Evolutionary conservation across 1,140 invertebrate species (phyloP).

Genomic region (Heliconius nattereri): DNA sequence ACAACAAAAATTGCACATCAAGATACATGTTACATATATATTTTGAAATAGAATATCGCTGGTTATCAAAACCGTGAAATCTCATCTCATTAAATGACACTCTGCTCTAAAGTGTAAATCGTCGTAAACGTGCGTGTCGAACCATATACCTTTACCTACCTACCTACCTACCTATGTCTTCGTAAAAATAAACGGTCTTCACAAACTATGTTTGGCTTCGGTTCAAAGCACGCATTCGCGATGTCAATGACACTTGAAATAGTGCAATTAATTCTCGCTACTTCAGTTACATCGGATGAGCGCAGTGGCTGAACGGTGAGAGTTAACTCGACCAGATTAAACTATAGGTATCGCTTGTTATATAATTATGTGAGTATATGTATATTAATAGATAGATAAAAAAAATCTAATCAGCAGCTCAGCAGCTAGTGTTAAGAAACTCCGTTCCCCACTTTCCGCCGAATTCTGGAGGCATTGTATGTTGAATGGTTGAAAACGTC

Average conservation of each 20-base stretch:
- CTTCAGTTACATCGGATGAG: conserved; percentile 28
- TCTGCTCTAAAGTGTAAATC: background rate
- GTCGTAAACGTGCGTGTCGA: conserved; percentile 22
- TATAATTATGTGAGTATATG: background rate
- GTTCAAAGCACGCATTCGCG: conserved; percentile 49
- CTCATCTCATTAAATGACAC: background rate
- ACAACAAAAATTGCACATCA: no score
- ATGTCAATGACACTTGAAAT: conserved; percentile 47
- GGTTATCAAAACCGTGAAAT: background rate
- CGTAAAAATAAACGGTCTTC: conserved; percentile 23
- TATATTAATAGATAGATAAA: no score
- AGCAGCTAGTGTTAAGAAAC: no score
- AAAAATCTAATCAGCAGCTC: no score
- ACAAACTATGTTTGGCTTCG: conserved; percentile 42
- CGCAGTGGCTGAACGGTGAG: background rate
- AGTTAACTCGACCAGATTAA: background rate
- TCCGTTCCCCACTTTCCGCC: no score
- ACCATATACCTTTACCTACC: background rate
- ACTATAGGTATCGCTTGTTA: background rate
- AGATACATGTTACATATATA: no score
- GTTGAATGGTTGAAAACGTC: no score
- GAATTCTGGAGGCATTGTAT: no score
- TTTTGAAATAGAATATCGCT: background rate
- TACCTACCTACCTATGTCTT: conserved; percentile 8
- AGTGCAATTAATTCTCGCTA: conserved; percentile 39